phyloP scores from a whole-genome alignment of 2,888 invertebrate genomes.

The Brachyptera putata region DNA sequence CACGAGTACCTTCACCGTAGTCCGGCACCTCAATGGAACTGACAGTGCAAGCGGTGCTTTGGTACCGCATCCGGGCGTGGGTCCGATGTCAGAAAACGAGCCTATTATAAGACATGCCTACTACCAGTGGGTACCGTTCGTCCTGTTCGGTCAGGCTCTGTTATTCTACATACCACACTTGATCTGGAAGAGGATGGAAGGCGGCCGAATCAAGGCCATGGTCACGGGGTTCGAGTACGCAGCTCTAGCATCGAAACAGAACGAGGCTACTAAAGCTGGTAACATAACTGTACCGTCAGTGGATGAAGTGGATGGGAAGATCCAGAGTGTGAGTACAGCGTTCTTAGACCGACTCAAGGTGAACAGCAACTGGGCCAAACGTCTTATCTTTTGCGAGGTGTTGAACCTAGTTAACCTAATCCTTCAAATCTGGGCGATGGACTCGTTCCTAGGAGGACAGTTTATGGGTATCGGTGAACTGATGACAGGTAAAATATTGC shows the following conservation, averaged over 20 bases:
- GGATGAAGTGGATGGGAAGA: constrained; percentile 1
- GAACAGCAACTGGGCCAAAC: constrained; percentile 29
- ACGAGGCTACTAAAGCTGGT: constrained; percentile 15
- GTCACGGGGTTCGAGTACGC: constrained; percentile 19
- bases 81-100: constrained; percentile 36
- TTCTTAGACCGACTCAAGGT: constrained; percentile 27
- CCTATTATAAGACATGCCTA: constrained; percentile 42
- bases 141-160: constrained; percentile 44
- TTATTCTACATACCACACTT: constrained; percentile 44
- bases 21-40: constrained; percentile 12
- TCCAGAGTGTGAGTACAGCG: constrained; percentile 17
- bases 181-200: constrained; percentile 44
- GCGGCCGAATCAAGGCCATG: constrained; percentile 40
- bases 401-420: constrained; percentile 30
- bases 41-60: neutral
- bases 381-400: constrained; percentile 29
- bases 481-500: neutral
- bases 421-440: constrained; percentile 25
- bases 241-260: constrained; percentile 6
- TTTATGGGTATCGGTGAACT: constrained; percentile 27
- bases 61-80: constrained; percentile 39
- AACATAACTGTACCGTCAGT: constrained; percentile 18
- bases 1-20: constrained; percentile 30
- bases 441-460: constrained; percentile 30
- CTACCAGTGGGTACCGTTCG: constrained; percentile 48